phyloP scores from a whole-genome alignment of 2,888 invertebrate genomes.

The Omphaloscelis lunosa region DNA sequence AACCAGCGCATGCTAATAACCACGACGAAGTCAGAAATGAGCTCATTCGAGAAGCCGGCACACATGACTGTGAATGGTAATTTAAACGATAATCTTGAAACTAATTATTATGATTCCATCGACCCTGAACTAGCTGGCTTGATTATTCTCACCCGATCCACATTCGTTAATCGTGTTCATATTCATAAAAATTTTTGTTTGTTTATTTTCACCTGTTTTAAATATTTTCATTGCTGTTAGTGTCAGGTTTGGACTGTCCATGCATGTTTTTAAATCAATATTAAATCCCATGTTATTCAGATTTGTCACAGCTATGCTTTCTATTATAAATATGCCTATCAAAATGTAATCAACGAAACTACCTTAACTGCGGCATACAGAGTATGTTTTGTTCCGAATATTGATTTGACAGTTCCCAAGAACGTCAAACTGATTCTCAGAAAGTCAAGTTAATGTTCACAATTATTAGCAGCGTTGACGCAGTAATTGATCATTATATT shows the following conservation, averaged over 20 bases:
- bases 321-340: not conserved
- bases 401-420: not conserved
- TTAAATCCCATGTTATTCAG: not conserved
- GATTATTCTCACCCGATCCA: slow-evolving; percentile 32
- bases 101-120: slow-evolving; percentile 21
- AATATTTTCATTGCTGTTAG: slow-evolving; percentile 13
- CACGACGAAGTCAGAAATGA: slow-evolving; percentile 38
- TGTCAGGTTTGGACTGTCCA: not conserved
- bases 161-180: slow-evolving; percentile 22
- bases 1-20: slow-evolving; percentile 17
- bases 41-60: slow-evolving; percentile 23
- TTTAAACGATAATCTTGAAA: slow-evolving; percentile 47
- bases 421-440: slow-evolving; percentile 19
- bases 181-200: slow-evolving; percentile 2
- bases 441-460: not conserved
- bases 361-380: not conserved
- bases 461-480: not conserved
- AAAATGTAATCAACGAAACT: not conserved
- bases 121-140: slow-evolving; percentile 23
- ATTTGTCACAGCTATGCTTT: slow-evolving; percentile 19
- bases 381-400: not conserved
- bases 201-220: slow-evolving; percentile 8
- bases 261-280: slow-evolving; percentile 8
- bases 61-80: slow-evolving; percentile 24
- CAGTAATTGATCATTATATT: slow-evolving; percentile 31